Conservation (phyloP, 2,113 vertebrate genomes). For the Actinemys pallida region DNA sequence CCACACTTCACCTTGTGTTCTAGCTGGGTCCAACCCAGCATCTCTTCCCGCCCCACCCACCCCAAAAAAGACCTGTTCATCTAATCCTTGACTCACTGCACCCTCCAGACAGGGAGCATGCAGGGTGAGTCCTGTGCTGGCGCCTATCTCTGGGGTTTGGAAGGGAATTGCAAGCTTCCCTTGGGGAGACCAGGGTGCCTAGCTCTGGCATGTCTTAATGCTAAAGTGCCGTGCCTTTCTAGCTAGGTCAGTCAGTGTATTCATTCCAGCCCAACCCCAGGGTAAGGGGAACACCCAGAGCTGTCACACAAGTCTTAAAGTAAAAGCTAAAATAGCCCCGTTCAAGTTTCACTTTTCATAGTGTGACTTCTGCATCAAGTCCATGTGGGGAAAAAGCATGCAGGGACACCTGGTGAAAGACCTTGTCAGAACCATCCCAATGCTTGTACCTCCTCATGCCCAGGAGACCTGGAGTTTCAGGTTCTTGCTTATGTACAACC, state of each 20-base stretch:
- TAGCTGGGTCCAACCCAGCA: background rate
- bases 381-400: background rate
- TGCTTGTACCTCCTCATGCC: background rate
- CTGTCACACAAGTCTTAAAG: background rate
- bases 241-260: background rate
- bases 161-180: background rate
- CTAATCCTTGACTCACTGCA: background rate
- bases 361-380: background rate
- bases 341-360: background rate
- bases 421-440: background rate
- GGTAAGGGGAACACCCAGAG: background rate
- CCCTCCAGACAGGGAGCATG: background rate
- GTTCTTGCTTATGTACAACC: background rate
- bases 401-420: background rate
- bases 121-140: background rate
- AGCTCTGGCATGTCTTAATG: background rate
- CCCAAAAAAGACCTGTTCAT: background rate
- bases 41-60: background rate
- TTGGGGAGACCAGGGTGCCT: background rate
- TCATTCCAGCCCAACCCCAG: accelerated
- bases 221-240: accelerated
- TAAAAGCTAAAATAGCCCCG: accelerated
- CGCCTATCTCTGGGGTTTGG: background rate
- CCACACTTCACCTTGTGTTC: background rate
- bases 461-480: background rate